Base-by-base conservation (phyloP, 1,140 invertebrate species). In the Papilio glaucus region DNA sequence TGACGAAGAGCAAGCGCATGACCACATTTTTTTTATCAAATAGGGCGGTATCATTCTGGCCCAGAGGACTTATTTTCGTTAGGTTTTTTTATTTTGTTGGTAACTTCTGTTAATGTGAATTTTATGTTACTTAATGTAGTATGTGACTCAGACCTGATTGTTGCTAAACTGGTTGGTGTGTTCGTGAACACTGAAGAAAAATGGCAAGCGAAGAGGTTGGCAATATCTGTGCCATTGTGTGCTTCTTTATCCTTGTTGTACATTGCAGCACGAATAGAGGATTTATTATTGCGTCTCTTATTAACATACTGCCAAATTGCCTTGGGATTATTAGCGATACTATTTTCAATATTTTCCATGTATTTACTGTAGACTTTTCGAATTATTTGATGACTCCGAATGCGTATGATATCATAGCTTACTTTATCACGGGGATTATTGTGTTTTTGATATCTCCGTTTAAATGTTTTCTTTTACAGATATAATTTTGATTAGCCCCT, bases 11-110 rank as follows among this genome's bases (percentile, higher is more conserved):
- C 8, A n/a, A 77, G 37, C 37, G 18, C n/a, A 15, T 3, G 8
- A n/a, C 53, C 53, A 67, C 73, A 77, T n/a, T 29, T 39, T 41
- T 60, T 73, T 77, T 29, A 77, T 62, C 49, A 75, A 75, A 9
- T 72, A 8, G 8, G 75, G 70, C 12, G 42, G 72, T 15, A 77
- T 41, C 7, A 45, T 39, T 74, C 72, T 4, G 72, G 65, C 6
- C 65, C 72, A 57, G 53, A 12, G 0, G 65, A 57, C 57, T 77
- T 77, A 12, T 9, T 24, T 4, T 41, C 18, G 13, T 77, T 29
- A 10, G 72, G 26, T 42, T 53, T 38, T 57, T 73, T 70, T 38
- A 42, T 71, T 73, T 63, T 38, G 53, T 45, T 72, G 7, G 60
- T 42, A 41, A 38, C 15, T 42, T 42, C 41, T 15, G n/a, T n/a